Evolutionary conservation across 2,888 invertebrate genomes (phyloP), one percentile per base, ranked within the genome.

Genomic region (Carabus problematicus): DNA sequence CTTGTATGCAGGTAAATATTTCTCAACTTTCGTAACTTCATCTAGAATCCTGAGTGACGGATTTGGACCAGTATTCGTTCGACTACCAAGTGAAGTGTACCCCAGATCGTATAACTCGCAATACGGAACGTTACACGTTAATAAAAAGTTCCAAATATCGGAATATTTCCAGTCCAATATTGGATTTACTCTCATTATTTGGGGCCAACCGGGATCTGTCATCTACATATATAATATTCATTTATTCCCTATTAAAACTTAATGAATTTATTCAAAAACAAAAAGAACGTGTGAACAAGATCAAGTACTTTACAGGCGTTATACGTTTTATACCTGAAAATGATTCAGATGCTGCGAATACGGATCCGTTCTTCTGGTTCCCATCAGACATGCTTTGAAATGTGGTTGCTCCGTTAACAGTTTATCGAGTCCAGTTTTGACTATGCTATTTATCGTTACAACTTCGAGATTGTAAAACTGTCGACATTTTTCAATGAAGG

Each of bases 121-220:
- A 79, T 98, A 99, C 18, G 96, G 93, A 67, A 98, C 89, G 70
- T 89, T 85, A 62, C 92, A 85, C 52, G 86, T 84, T 18, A 92
- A 82, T 4, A 98, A 85, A 78, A 96, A 97, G 67, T 88, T 86
- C 99, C 99, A 99, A 70, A 99, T 89, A 77, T 97, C 91, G 29
- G 87, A 87, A 79, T 96, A 98, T 8, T 86, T 87, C 98, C 98
- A 98, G 75, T 95, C 89, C n/a, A 98, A 83, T 12, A 98, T 82
- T 0, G 98, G 98, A 77, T 89, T 94, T 3, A 97, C 90, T 56
- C 98, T 85, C 85, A 97, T 89, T 72, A 97, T 84, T 75, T 89
- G 86, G 0, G 98, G 98, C 98, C 98, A 99, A 73, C 86, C 91
- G 0, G 86, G 76, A 81, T 98, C 98, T 0, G 98, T 98, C 81